Evolutionary conservation across 2,888 invertebrate species (phyloP), one percentile per base, ranked within the genome.

Genomic region (Calameuta pallipes): DNA sequence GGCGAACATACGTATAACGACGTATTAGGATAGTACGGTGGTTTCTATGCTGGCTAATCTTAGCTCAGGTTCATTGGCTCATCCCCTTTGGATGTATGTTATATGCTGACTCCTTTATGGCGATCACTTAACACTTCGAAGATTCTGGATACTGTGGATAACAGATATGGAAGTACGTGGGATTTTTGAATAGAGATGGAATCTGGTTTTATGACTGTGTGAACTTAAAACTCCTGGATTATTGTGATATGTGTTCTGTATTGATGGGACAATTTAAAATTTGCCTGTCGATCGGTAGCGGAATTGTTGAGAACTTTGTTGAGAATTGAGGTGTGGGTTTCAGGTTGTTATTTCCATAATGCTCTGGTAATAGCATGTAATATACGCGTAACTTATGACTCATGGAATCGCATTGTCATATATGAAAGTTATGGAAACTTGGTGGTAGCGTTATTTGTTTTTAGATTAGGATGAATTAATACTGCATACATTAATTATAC

Each of bases 41-140:
- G 71, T 71, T 71, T 56, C 71, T 34, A 15, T 34, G 71, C 71
- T 34, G 71, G 31, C 78, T 81, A 83, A 83, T 83, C 82, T 81
- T 75, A 75, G 77, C 78, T 75, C 69, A 82, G 75, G 84, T 84
- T 84, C 84, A 83, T 84, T 84, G 84, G 80, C 84, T 80, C 83
- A 76, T 78, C 76, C 75, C 74, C 33, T 56, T 56, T 56, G 56
- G 56, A 56, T 56, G 56, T 23, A 9, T 56, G 23, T 56, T 56
- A 56, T 23, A 56, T 56, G 23, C 23, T 56, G 23, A 56, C 56
- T 56, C 56, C 56, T 56, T 56, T 56, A 56, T 6, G 56, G 23
- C 23, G 56, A 23, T 56, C 56, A 56, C 56, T 56, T 56, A 56
- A 56, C 56, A 56, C 56, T 56, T 56, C 23, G 56, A 56, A 56